A percentile compares a stretch with the other conserved stretches of the same genome.
Evolutionary conservation across 1,140 invertebrate genomes (phyloP).

Genomic region (Tetragonula clypearis): DNA sequence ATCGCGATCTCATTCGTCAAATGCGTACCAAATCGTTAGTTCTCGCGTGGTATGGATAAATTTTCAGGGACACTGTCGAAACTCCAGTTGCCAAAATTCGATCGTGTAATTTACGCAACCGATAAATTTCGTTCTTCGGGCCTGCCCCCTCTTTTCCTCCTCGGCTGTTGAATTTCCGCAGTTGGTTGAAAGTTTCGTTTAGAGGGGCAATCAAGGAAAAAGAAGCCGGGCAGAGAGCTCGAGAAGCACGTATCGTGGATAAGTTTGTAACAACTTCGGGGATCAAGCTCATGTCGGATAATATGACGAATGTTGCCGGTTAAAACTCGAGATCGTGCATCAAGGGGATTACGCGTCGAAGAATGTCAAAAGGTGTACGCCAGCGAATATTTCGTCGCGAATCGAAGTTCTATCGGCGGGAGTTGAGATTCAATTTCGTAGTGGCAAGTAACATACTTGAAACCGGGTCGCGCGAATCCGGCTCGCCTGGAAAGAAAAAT

Average conservation of each 20-base stretch:
- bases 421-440: conserved; percentile 56
- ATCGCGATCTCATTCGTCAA: conserved; percentile 34
- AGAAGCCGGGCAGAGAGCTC: not conserved
- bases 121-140: conserved; percentile 1
- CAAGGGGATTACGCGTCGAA: conserved; percentile 34
- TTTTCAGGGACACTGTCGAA: conserved; percentile 10
- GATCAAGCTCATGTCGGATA: not conserved
- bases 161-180: not conserved
- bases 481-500: conserved; percentile 37
- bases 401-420: conserved; percentile 33
- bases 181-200: conserved; percentile 17
- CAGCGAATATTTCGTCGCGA: conserved; percentile 33
- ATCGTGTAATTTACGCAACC: not conserved
- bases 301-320: conserved; percentile 28
- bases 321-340: conserved; percentile 37
- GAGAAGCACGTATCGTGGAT: not conserved
- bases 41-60: conserved; percentile 34
- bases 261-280: conserved; percentile 25
- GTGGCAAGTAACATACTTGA: conserved; percentile 35
- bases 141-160: not conserved
- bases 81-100: not conserved
- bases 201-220: not conserved
- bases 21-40: conserved; percentile 35
- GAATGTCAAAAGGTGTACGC: conserved; percentile 40
- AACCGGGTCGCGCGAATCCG: conserved; percentile 23